Percentiles rank a stretch among this genome's conserved stretches.
Evolutionary conservation across 2,888 invertebrate species (phyloP).

Genomic region (Amiota communis): DNA sequence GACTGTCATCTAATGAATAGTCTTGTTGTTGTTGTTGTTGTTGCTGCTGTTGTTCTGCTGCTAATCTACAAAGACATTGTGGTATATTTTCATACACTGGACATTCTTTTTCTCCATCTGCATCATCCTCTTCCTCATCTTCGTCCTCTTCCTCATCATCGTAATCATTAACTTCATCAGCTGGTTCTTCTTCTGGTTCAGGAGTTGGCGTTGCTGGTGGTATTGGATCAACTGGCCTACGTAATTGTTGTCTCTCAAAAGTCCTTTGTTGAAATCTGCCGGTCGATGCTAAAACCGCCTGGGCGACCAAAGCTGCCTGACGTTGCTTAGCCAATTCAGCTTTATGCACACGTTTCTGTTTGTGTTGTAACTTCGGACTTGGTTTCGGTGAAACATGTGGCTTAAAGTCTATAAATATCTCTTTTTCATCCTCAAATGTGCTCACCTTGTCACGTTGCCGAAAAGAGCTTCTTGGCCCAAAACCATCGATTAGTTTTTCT

Average conservation of each 20-base stretch:
- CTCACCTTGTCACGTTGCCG: slow-evolving; percentile 57
- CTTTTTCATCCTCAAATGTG: slow-evolving; percentile 77
- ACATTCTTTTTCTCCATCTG: slow-evolving; percentile 48
- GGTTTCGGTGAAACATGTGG: slow-evolving; percentile 81
- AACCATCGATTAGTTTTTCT: slow-evolving; percentile 64
- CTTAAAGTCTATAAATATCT: slow-evolving; percentile 91
- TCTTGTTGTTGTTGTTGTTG: slow-evolving; percentile 74
- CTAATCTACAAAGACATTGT: slow-evolving; percentile 47
- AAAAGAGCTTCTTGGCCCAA: slow-evolving; percentile 59
- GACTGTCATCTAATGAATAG: slow-evolving; percentile 6
- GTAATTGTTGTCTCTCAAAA: no score
- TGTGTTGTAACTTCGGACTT: slow-evolving; percentile 75
- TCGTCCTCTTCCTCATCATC: slow-evolving; percentile 45
- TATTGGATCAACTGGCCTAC: slow-evolving; percentile 35
- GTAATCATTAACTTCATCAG: background rate
- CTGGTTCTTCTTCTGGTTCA: slow-evolving; percentile 39
- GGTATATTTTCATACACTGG: slow-evolving; percentile 69
- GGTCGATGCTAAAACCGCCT: slow-evolving; percentile 41
- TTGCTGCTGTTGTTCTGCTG: slow-evolving; percentile 71
- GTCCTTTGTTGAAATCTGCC: no score
- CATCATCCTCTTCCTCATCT: slow-evolving; percentile 28
- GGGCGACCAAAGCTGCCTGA: slow-evolving; percentile 63
- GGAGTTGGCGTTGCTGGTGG: slow-evolving; percentile 26
- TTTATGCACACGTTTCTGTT: slow-evolving; percentile 82
- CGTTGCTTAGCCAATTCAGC: slow-evolving; percentile 76